Percentiles rank a stretch among this genome's conserved stretches.
These are phyloP conservation scores for Actinia tenebrosa DNA, from an alignment of 64 coral and sea anemone species.

Conservation along the genomic window DNA sequence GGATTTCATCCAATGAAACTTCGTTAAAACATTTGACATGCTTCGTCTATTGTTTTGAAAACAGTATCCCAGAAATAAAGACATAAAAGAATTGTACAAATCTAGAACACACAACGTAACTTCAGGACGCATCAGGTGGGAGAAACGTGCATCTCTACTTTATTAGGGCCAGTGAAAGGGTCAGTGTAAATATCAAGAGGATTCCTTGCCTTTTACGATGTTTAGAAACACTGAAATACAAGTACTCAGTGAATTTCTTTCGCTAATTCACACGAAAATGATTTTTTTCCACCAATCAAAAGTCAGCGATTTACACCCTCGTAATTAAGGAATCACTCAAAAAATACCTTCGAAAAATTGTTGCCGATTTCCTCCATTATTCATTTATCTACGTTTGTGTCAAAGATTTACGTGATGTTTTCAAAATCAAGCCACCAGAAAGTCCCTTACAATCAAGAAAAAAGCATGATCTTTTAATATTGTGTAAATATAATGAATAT, in stretches of 20 bases:
- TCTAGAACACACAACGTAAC: not conserved
- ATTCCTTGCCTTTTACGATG: not conserved
- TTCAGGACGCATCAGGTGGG: not conserved
- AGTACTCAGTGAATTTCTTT: not conserved
- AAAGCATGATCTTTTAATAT: not conserved
- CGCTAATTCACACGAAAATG: not conserved
- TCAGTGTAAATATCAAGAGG: not conserved
- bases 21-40: not conserved
- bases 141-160: not conserved
- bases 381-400: not conserved
- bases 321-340: not conserved
- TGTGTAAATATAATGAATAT: conserved; percentile 1
- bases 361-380: not conserved
- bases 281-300: not conserved
- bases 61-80: not conserved
- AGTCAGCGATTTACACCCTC: not conserved
- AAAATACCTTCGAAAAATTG: not conserved
- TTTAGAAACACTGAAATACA: not conserved
- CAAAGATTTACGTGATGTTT: not conserved
- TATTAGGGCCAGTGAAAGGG: not conserved
- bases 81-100: not conserved
- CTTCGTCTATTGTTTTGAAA: not conserved
- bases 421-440: not conserved
- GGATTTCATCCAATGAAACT: not conserved
- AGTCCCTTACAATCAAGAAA: not conserved